Base-by-base conservation (phyloP, 2,888 invertebrate genomes). In the Pollenia labialis region DNA sequence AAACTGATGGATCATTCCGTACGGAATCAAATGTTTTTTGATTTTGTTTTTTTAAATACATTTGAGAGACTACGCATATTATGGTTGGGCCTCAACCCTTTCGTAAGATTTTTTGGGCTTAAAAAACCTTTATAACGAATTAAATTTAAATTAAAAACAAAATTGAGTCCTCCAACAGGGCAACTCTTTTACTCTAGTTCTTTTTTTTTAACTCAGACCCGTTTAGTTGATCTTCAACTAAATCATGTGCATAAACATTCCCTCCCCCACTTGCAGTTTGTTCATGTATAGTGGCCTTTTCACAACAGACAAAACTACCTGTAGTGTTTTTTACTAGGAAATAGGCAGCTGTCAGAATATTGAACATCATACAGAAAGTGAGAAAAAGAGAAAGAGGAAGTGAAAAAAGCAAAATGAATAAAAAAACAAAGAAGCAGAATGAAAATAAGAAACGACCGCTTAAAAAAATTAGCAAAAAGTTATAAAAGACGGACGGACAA, bases 401-500 rank as follows among this genome's bases (percentile, higher is more conserved):
- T 1, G 42, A 71, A 69, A 62, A 14, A 60, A 66, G 32, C 32
- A n/a, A 66, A 76, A 2, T 52, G 42, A 69, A 56, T 42, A 7
- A 50, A 18, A 56, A 4, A 54, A 71, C 16, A 52, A 48, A 64
- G 62, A 69, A 46, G 23, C 23, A 74, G 40, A 68, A 50, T 12
- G 50, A 74, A 81, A 58, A 76, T n/a, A 82, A 62, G 69, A 64
- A 77, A 76, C 44, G 69, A 76, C 69, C 44, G 81, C 50, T 54
- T 42, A 18, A 62, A 42, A 76, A 82, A 77, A 76, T 83, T 77
- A 77, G 71, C 71, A 82, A 82, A 76, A 66, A 54, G 42, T n/a
- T 46, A 75, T 7, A 82, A 54, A 56, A 74, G 12, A 54, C 44
- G 23, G 62, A 58, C 23, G 32, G 18, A 56, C 12, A 23, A 60